Percentiles rank a stretch among this genome's conserved stretches.
Evolutionary conservation across 2,797 vertebrate species (phyloP).

Genomic region (Ctenopoma kingsleyae): DNA sequence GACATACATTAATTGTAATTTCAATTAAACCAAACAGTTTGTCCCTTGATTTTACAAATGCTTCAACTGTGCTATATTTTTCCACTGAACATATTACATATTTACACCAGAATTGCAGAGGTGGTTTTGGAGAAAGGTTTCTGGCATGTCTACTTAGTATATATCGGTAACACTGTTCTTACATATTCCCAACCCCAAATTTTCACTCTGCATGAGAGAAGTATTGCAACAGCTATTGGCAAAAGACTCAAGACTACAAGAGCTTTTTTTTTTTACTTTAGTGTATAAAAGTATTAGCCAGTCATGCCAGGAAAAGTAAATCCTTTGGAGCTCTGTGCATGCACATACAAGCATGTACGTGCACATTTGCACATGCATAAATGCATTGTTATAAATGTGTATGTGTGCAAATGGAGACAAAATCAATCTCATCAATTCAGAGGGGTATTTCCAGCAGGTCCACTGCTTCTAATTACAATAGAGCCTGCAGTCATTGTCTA

Average conservation of each 20-base stretch:
- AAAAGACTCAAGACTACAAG: constrained; percentile 54
- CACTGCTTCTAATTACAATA: constrained; percentile 80
- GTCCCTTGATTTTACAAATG: constrained; percentile 11
- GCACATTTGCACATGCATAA: constrained; percentile 30
- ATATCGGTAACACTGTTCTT: constrained; percentile 61
- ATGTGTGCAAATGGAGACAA: constrained; percentile 63
- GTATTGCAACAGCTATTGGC: constrained; percentile 80
- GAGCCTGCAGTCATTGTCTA: constrained; percentile 80
- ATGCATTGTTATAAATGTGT: constrained; percentile 32
- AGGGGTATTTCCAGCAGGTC: constrained; percentile 74
- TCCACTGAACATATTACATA: constrained; percentile 26
- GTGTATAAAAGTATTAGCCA: constrained; percentile 74
- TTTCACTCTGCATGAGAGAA: constrained; percentile 70
- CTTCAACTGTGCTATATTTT: constrained; percentile 31
- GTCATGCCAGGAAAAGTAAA: constrained; percentile 81
- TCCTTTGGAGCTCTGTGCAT: constrained; percentile 59
- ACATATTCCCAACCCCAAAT: constrained; percentile 60
- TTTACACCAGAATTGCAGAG: constrained; percentile 40
- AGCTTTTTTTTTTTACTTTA: constrained; percentile 62
- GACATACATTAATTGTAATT: constrained; percentile 27
- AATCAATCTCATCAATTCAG: constrained; percentile 78
- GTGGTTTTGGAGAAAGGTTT: constrained; percentile 48
- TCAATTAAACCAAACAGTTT: constrained; percentile 38
- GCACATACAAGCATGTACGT: constrained; percentile 45
- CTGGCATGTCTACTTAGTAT: constrained; percentile 45